Evolutionary conservation across 1,140 invertebrate species (phyloP).

Genomic region (Aricia agestis): DNA sequence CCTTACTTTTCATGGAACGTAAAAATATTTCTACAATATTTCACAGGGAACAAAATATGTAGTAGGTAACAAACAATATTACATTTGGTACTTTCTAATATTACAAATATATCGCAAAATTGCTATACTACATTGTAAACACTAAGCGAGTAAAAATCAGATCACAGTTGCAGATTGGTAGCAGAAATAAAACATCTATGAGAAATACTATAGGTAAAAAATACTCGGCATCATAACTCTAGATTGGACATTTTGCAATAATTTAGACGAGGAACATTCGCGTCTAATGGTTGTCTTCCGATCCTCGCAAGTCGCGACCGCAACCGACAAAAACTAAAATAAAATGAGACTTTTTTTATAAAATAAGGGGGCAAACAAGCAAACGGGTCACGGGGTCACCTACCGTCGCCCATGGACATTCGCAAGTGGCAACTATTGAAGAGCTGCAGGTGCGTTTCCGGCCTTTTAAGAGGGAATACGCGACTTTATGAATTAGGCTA

Average conservation of each 20-base stretch:
- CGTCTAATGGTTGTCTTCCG: neutral
- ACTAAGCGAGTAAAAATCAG: conserved; percentile 13
- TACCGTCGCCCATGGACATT: no score
- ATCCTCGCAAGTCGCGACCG: no score
- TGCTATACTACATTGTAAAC: conserved; percentile 3
- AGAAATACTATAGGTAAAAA: conserved; percentile 15
- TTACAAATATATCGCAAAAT: conserved; percentile 11
- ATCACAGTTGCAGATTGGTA: conserved; percentile 6
- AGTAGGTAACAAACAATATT: neutral
- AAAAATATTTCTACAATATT: neutral
- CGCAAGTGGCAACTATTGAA: no score
- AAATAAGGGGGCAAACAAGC: no score
- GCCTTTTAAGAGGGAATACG: no score
- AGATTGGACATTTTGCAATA: conserved; percentile 11
- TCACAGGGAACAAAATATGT: neutral
- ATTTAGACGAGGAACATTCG: conserved; percentile 4
- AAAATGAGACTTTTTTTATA: no score
- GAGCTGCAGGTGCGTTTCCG: no score
- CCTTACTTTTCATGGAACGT: neutral
- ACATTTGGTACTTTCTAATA: conserved; percentile 5
- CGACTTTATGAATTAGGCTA: no score
- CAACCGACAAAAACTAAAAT: no score
- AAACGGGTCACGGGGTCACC: no score
- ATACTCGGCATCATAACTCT: neutral
- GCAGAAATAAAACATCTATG: conserved; percentile 7